Percentiles rank a stretch among this genome's conserved stretches.
Evolutionary conservation across 2,797 vertebrate genomes (phyloP).

Genomic region (Catamblyrhynchus diadema): DNA sequence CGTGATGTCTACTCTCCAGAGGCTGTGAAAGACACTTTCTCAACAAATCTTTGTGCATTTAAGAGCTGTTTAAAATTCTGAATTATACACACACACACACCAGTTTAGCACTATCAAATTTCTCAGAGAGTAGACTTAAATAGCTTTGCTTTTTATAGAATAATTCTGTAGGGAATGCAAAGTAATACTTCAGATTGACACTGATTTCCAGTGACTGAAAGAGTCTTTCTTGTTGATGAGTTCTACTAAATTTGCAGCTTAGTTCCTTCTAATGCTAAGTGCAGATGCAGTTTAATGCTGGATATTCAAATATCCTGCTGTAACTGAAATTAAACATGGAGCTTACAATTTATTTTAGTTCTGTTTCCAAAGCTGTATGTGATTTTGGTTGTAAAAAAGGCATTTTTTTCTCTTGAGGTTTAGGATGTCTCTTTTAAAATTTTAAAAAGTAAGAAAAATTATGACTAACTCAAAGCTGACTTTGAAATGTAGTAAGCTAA

Average conservation of each 20-base stretch:
- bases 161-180: conserved; percentile 27
- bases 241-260: conserved; percentile 62
- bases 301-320: conserved; percentile 46
- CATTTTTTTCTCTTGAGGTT: background rate
- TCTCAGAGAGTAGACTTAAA: conserved; percentile 30
- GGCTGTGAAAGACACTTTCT: conserved; percentile 44
- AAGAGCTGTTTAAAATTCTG: conserved; percentile 18
- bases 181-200: conserved; percentile 64
- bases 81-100: background rate
- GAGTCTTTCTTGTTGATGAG: conserved; percentile 65
- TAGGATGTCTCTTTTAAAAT: background rate
- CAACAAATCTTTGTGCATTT: background rate
- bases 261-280: conserved; percentile 41
- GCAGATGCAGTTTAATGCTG: conserved; percentile 16
- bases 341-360: background rate
- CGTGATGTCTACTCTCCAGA: background rate
- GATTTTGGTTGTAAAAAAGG: background rate
- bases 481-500: background rate
- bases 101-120: conserved; percentile 4
- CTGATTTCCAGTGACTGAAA: conserved; percentile 67
- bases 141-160: conserved; percentile 49
- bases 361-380: background rate
- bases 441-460: background rate
- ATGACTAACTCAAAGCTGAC: background rate
- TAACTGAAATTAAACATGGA: conserved; percentile 27